phyloP scores from a whole-genome alignment of 2,888 invertebrate genomes.

The Acleris cristana region DNA sequence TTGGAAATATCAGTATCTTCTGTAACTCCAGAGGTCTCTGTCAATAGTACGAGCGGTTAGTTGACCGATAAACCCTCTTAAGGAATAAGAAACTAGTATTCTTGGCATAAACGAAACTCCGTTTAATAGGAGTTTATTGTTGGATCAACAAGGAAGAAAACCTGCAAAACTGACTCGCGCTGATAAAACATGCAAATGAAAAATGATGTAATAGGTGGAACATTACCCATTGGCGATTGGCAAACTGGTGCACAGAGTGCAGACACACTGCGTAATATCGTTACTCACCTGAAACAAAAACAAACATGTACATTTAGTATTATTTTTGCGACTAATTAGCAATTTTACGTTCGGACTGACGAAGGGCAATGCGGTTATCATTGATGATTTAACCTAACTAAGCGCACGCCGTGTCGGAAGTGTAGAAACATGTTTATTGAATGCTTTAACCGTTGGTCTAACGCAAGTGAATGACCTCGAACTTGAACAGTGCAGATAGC shows the following conservation, averaged over 20 bases:
- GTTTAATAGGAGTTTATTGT: slow-evolving; percentile 3
- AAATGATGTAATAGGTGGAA: slow-evolving; percentile 45
- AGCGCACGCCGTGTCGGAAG: not conserved
- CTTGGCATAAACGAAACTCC: slow-evolving; percentile 6
- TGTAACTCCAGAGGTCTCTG: slow-evolving; percentile 19
- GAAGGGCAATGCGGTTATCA: slow-evolving; percentile 17
- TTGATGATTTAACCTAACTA: slow-evolving; percentile 5
- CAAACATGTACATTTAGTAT: slow-evolving; percentile 46
- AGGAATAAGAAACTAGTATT: slow-evolving; percentile 6
- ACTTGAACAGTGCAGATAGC: slow-evolving; percentile 69
- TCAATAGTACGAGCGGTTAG: slow-evolving; percentile 14
- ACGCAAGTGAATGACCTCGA: slow-evolving; percentile 71
- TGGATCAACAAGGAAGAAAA: slow-evolving; percentile 27
- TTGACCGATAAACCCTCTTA: slow-evolving; percentile 9
- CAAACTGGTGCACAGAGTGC: slow-evolving; percentile 39
- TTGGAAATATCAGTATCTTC: slow-evolving; percentile 22
- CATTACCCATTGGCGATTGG: slow-evolving; percentile 49
- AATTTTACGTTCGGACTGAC: slow-evolving; percentile 6
- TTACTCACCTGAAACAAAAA: slow-evolving; percentile 64
- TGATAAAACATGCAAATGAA: slow-evolving; percentile 40
- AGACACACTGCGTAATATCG: slow-evolving; percentile 53
- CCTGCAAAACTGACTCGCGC: slow-evolving; percentile 24
- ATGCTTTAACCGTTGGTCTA: slow-evolving; percentile 18
- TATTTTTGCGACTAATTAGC: slow-evolving; percentile 15
- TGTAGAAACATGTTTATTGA: slow-evolving; percentile 17